Evolutionary conservation across 1,140 invertebrate genomes (phyloP), one percentile per base, ranked within the genome.

Genomic region (Leucophenga varia): DNA sequence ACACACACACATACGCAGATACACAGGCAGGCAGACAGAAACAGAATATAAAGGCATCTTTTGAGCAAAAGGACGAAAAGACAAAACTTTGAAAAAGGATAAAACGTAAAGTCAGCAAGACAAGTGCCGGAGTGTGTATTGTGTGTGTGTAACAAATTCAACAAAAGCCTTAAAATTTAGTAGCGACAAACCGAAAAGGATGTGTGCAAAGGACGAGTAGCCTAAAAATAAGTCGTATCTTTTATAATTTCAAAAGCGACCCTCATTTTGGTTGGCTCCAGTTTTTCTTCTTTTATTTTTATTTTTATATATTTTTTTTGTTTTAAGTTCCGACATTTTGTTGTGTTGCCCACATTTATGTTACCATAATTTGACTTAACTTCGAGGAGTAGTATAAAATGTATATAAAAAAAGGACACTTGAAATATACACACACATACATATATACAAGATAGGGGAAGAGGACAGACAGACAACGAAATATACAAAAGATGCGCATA

Each of bases 191-290:
- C 10, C 10, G 22, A 25, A 25, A 25, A 25, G 10, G 22, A 49
- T 48, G 52, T 18, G 49, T 28, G 37, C n/a, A 12, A 53, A 45
- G 40, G 22, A 55, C 22, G 22, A 65, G 50, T 53, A 43, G 63
- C 63, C 63, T 65, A 65, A 67, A 67, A 67, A 65, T 65, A 59
- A 65, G 55, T 59, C 38, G 52, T 67, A 65, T 65, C 63, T 65
- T n/a, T 34, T 32, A 25, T 9, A 16, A 44, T 14, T 9, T 25
- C 5, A 34, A 44, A 21, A 41, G 35, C 59, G 63, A 64, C 61
- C 63, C 61, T 67, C 49, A 61, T 61, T 67, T 59, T 56, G 61
- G 61, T 63, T 65, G 25, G 25, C 48, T 57, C 49, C 54, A 52
- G 56, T 43, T 30, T 40, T 35, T 52, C 47, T 56, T 55, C 61